phyloP scores from a whole-genome alignment of 2,113 vertebrate species.

The Ictalurus punctatus region DNA sequence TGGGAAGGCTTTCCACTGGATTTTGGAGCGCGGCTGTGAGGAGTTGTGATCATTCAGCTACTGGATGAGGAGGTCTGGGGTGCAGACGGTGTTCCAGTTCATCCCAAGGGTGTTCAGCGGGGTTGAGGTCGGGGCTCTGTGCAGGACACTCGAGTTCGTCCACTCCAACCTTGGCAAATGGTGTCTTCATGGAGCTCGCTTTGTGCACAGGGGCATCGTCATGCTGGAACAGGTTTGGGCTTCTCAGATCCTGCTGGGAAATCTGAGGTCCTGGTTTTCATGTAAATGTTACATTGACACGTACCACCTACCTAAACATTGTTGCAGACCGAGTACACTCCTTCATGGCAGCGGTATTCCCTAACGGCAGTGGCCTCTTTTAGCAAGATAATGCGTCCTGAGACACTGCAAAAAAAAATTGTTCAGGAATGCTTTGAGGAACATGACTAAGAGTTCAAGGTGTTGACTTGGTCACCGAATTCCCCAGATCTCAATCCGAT shows the following conservation, averaged over 20 bases:
- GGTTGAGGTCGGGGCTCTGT: background rate
- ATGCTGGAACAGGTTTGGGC: background rate
- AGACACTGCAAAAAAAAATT: no score
- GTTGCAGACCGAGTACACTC: no score
- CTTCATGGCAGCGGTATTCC: no score
- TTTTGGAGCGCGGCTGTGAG: background rate
- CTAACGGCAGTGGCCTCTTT: no score
- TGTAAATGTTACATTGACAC: no score
- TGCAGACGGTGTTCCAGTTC: background rate
- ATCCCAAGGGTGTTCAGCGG: background rate
- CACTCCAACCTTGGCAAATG: background rate
- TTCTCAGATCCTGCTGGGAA: background rate
- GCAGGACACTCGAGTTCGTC: background rate
- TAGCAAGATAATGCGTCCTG: no score
- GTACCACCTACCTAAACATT: no score
- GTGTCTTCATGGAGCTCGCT: background rate
- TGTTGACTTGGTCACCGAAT: no score
- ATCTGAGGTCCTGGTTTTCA: no score
- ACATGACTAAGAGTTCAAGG: no score
- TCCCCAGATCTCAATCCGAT: no score
- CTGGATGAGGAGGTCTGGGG: background rate
- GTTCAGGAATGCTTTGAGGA: no score
- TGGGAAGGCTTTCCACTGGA: background rate
- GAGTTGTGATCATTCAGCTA: background rate
- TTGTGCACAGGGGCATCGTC: background rate